These are phyloP conservation scores for Lycocerus yunnanus DNA, from an alignment of 2,888 invertebrate species.

Conservation along the genomic window DNA sequence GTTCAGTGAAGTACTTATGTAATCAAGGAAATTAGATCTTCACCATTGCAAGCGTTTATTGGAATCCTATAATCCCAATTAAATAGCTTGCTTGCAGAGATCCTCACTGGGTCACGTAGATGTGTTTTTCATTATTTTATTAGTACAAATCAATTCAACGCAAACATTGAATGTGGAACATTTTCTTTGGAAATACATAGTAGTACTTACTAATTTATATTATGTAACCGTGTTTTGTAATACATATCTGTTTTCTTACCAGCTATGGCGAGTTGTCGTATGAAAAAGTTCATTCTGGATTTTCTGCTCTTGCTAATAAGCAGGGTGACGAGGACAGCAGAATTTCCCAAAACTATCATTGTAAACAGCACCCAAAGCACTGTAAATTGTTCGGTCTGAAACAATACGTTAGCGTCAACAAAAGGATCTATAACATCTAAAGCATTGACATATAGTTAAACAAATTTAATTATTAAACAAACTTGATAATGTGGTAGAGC, in stretches of 20 bases:
- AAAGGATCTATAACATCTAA: slow-evolving; percentile 1
- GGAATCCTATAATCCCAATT: slow-evolving; percentile 13
- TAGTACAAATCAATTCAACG: background rate
- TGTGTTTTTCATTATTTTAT: background rate
- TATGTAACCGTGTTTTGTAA: background rate
- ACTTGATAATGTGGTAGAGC: background rate
- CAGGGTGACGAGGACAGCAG: slow-evolving; percentile 65
- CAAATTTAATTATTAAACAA: slow-evolving; percentile 12
- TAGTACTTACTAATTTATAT: background rate
- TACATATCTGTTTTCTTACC: slow-evolving; percentile 55
- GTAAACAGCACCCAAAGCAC: slow-evolving; percentile 66
- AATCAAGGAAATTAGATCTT: slow-evolving; percentile 19
- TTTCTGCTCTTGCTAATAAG: slow-evolving; percentile 64
- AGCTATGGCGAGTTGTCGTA: slow-evolving; percentile 69
- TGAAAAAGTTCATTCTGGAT: slow-evolving; percentile 74
- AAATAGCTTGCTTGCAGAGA: slow-evolving; percentile 1
- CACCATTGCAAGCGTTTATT: slow-evolving; percentile 5
- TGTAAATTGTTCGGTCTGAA: slow-evolving; percentile 67
- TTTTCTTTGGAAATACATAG: background rate
- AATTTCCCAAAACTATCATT: slow-evolving; percentile 68
- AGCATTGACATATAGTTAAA: slow-evolving; percentile 2
- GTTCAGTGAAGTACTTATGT: slow-evolving; percentile 8
- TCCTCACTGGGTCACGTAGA: slow-evolving; percentile 1
- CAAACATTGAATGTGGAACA: background rate
- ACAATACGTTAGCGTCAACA: slow-evolving; percentile 40